Evolutionary conservation across 2,888 invertebrate genomes (phyloP).

Genomic region (Hyppa rectilinea): DNA sequence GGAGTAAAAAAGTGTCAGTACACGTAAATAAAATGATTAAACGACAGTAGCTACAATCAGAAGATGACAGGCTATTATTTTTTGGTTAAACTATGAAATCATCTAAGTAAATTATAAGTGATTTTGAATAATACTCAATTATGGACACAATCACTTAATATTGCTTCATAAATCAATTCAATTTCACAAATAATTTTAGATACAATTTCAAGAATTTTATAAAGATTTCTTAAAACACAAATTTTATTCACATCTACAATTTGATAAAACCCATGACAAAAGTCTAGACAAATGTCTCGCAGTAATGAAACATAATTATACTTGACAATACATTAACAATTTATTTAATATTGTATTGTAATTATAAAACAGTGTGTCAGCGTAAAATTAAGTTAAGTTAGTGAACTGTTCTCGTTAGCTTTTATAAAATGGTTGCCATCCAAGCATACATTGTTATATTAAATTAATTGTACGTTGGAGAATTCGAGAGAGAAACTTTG

Average conservation of each 20-base stretch:
- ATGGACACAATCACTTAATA: background rate
- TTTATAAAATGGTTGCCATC: constrained; percentile 27
- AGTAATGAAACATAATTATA: background rate
- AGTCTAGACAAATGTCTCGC: background rate
- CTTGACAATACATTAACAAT: background rate
- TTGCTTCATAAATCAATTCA: background rate
- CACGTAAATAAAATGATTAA: background rate
- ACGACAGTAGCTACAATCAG: background rate
- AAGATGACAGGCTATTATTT: background rate
- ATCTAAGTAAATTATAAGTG: background rate
- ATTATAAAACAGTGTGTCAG: background rate
- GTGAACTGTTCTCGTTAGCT: constrained; percentile 31
- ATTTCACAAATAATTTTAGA: background rate
- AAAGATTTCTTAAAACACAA: background rate
- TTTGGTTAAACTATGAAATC: background rate
- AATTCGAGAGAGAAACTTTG: constrained; percentile 1
- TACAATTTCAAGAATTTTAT: background rate
- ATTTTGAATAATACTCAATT: background rate
- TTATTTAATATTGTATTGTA: background rate
- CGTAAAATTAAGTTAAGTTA: constrained; percentile 36
- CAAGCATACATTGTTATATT: constrained; percentile 24
- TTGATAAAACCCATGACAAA: background rate
- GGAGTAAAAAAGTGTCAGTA: background rate
- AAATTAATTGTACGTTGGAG: constrained; percentile 37
- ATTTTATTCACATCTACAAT: background rate